Evolutionary conservation across 2,113 vertebrate species (phyloP).

Genomic region (Euleptes europaea): DNA sequence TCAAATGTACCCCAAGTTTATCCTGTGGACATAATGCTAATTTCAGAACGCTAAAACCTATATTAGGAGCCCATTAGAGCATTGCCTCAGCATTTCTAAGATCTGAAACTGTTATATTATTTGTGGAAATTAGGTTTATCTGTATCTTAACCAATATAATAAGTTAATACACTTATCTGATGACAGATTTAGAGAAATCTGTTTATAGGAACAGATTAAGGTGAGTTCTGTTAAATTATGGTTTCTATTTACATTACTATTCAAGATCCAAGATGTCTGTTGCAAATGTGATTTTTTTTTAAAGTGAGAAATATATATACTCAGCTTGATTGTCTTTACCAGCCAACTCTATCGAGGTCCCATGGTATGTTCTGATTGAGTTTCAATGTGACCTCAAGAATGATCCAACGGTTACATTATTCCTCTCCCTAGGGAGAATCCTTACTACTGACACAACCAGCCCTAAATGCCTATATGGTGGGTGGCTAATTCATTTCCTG

Average conservation of each 20-base stretch:
- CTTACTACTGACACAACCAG: too few relatives aligned
- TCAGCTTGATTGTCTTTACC: neutral
- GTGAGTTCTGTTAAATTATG: neutral
- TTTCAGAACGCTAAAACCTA: neutral
- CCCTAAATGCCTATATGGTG: too few relatives aligned
- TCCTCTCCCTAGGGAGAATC: too few relatives aligned
- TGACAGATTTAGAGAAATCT: neutral
- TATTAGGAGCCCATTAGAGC: too few relatives aligned
- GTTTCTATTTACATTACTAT: neutral
- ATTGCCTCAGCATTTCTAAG: neutral
- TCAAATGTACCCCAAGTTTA: neutral
- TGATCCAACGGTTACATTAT: neutral
- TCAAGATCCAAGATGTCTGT: neutral
- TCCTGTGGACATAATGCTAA: neutral
- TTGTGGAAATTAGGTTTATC: neutral
- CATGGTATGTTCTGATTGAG: neutral
- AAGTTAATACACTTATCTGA: neutral
- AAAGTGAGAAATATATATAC: too few relatives aligned
- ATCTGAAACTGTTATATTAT: neutral
- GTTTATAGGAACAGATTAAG: neutral
- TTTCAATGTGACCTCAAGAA: neutral
- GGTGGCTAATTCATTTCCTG: too few relatives aligned
- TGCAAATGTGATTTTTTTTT: neutral
- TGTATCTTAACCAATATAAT: neutral
- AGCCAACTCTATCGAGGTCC: neutral